Percentiles rank a stretch among this genome's conserved stretches.
These are phyloP conservation scores for Dasypus novemcinctus DNA, from an alignment of 2,113 vertebrate species.

Conservation along the genomic window DNA sequence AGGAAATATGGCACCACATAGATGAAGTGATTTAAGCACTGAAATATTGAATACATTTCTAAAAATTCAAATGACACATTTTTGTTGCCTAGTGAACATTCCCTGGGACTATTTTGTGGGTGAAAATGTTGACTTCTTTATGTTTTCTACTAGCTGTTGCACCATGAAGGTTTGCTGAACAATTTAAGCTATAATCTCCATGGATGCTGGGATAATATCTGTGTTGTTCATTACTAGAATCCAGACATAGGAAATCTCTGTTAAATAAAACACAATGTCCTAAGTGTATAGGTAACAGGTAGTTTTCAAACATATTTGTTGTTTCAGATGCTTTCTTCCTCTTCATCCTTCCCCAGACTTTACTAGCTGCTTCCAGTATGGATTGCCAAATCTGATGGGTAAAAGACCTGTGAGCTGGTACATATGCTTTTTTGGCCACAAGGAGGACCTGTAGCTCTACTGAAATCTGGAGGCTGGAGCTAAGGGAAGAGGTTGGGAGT, in stretches of 20 bases:
- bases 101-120: neutral
- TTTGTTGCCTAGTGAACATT: neutral
- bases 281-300: too few relatives aligned
- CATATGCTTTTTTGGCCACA: neutral
- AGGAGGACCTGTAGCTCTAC: neutral
- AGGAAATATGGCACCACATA: neutral
- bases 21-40: neutral
- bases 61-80: neutral
- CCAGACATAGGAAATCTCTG: neutral
- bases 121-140: rapidly evolving
- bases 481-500: rapidly evolving
- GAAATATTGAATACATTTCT: neutral
- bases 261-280: neutral
- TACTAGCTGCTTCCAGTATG: neutral
- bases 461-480: neutral
- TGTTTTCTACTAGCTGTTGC: neutral
- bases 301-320: too few relatives aligned
- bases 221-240: neutral
- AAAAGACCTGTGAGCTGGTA: too few relatives aligned
- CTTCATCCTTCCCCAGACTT: rapidly evolving
- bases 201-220: neutral
- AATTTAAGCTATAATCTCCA: neutral
- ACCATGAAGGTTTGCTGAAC: neutral
- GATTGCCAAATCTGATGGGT: rapidly evolving
- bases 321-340: neutral